Percentiles rank a stretch among this genome's conserved stretches.
Evolutionary conservation across 2,888 invertebrate species (phyloP).

Genomic region (Meteorus colon): DNA sequence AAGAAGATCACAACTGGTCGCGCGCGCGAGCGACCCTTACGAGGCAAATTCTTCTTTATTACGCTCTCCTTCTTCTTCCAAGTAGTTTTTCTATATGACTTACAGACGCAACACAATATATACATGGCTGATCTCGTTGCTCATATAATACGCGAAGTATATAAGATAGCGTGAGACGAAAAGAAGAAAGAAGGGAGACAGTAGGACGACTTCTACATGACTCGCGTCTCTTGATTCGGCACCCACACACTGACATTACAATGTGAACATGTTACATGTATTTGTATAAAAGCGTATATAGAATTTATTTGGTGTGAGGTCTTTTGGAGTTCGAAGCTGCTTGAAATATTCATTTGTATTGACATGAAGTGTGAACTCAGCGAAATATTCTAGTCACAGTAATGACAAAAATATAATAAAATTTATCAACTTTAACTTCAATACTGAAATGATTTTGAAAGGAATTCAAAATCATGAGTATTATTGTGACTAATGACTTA

Average conservation of each 20-base stretch:
- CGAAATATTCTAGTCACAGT: too few species aligned
- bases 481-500: too few species aligned
- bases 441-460: too few species aligned
- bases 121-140: conserved; percentile 44
- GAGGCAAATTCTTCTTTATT: conserved; percentile 62
- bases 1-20: conserved; percentile 50
- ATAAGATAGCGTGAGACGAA: background rate
- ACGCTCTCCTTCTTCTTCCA: conserved; percentile 40
- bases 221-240: conserved; percentile 47
- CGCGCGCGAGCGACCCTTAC: conserved; percentile 60
- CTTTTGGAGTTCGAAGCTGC: too few species aligned
- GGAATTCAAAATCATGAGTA: too few species aligned
- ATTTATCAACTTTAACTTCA: too few species aligned
- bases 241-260: conserved; percentile 38
- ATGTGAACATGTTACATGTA: background rate
- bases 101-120: background rate
- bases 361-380: too few species aligned
- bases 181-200: background rate
- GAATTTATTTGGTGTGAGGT: background rate
- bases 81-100: too few species aligned
- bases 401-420: too few species aligned
- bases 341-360: too few species aligned
- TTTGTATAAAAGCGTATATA: background rate
- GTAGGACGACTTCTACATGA: conserved; percentile 41
- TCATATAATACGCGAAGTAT: conserved; percentile 41